Evolutionary conservation across 2,797 vertebrate species (phyloP).

Genomic region (Enteromius trimaculatus): DNA sequence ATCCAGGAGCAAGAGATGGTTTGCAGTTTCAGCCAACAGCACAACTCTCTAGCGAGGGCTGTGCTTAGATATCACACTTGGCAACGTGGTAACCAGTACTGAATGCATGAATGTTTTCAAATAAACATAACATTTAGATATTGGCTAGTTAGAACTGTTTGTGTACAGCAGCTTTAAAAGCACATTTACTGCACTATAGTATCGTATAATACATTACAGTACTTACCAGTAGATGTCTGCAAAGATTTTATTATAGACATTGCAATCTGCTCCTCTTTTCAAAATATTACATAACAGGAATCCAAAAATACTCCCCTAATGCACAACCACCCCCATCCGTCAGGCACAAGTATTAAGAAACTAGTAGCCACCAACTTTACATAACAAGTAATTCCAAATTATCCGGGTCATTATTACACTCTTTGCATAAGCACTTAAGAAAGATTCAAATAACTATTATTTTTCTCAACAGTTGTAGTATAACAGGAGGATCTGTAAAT

Average conservation of each 20-base stretch:
- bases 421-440: background rate
- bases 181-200: background rate
- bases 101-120: slow-evolving; percentile 51
- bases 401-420: background rate
- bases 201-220: background rate
- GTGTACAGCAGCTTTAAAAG: background rate
- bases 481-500: slow-evolving; percentile 22
- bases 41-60: slow-evolving; percentile 55
- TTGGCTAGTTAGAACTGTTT: background rate
- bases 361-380: slow-evolving; percentile 4
- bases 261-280: background rate
- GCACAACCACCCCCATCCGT: slow-evolving; percentile 2
- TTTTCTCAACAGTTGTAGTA: slow-evolving; percentile 49
- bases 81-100: slow-evolving; percentile 30
- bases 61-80: slow-evolving; percentile 63
- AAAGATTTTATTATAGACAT: background rate
- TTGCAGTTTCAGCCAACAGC: slow-evolving; percentile 61
- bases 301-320: slow-evolving; percentile 17
- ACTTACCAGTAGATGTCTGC: background rate
- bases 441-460: slow-evolving; percentile 17
- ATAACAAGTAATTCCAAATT: background rate
- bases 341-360: background rate
- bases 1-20: slow-evolving; percentile 58
- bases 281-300: slow-evolving; percentile 14
- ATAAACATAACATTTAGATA: background rate